phyloP scores from a whole-genome alignment of 1,140 invertebrate genomes.

The Diorhabda sublineata region DNA sequence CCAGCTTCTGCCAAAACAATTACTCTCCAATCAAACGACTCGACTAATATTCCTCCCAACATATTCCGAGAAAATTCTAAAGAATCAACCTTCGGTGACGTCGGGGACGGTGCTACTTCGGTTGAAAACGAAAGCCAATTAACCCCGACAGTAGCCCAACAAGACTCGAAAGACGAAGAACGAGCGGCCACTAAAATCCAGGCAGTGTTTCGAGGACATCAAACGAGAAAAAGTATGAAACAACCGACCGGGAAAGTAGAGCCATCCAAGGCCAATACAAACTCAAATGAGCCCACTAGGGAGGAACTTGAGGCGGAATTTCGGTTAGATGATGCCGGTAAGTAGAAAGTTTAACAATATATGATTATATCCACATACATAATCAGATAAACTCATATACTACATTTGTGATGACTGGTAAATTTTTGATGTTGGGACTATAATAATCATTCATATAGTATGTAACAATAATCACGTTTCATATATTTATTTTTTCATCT shows the following conservation, averaged over 20 bases:
- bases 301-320: conserved; percentile 73
- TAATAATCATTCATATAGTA: too few relatives aligned
- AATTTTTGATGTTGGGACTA: too few relatives aligned
- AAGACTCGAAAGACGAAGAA: conserved; percentile 30
- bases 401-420: too few relatives aligned
- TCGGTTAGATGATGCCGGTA: conserved; percentile 72
- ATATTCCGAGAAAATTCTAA: conserved; percentile 6
- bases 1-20: conserved; percentile 35
- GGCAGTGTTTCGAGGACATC: conserved; percentile 66
- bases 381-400: too few relatives aligned
- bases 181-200: conserved; percentile 68
- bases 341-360: conserved; percentile 24
- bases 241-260: conserved; percentile 43
- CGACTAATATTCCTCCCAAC: conserved; percentile 12
- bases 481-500: too few relatives aligned
- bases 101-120: background rate
- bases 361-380: background rate
- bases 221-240: conserved; percentile 61
- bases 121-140: background rate
- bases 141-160: conserved; percentile 3
- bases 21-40: conserved; percentile 27
- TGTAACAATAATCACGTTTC: too few relatives aligned
- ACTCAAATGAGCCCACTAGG: conserved; percentile 58
- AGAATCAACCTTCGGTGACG: conserved; percentile 1
- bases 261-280: conserved; percentile 37